Percentiles rank a stretch among this genome's conserved stretches.
Evolutionary conservation across 1,140 invertebrate species (phyloP).

Genomic region (Brachionus asplanchnoidis): DNA sequence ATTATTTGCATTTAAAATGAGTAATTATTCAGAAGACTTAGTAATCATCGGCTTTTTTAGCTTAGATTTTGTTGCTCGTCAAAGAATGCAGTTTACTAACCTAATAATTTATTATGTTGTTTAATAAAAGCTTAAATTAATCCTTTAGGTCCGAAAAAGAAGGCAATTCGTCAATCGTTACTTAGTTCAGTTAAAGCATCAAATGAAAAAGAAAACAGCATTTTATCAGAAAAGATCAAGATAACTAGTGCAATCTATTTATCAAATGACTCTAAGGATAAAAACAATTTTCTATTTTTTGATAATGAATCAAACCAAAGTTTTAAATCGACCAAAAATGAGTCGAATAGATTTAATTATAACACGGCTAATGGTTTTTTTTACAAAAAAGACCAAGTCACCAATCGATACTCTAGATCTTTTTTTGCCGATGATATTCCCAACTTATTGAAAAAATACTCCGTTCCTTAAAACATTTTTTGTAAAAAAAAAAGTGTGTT

Average conservation of each 20-base stretch:
- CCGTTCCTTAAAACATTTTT: neutral
- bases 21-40: too few relatives aligned
- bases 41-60: neutral
- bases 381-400: neutral
- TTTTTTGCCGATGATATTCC: constrained; percentile 34
- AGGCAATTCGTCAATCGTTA: constrained; percentile 29
- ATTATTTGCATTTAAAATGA: too few relatives aligned
- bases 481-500: neutral
- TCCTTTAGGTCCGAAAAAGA: neutral
- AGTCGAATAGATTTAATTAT: neutral
- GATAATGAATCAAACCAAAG: neutral
- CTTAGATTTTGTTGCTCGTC: constrained; percentile 16
- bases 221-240: neutral
- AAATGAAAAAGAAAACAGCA: constrained; percentile 3
- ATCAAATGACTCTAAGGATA: neutral
- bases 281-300: neutral
- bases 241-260: neutral
- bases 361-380: neutral
- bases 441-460: constrained; percentile 39
- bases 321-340: neutral
- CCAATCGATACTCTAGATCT: neutral
- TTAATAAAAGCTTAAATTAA: neutral
- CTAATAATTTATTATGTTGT: neutral
- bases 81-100: neutral
- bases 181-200: neutral